Percentiles rank a stretch among this genome's conserved stretches.
Conservation (phyloP, 2,888 invertebrate genomes). For the Gandaritis pyraliata region DNA sequence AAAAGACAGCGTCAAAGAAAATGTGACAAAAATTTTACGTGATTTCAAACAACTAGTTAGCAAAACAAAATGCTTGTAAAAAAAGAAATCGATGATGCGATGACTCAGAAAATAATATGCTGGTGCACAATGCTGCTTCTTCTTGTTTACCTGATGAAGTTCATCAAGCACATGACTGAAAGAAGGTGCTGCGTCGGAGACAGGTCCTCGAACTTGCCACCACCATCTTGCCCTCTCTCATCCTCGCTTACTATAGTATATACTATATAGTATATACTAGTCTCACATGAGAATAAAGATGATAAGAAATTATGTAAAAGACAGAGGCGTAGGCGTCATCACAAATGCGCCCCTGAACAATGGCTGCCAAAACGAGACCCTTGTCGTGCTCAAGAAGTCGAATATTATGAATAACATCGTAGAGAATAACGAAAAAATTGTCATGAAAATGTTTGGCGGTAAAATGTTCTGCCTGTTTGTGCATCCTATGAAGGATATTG, state of each 20-base stretch:
- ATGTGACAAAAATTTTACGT: constrained; percentile 28
- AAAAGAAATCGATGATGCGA: constrained; percentile 50
- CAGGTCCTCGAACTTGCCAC: neutral
- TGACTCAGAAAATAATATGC: constrained; percentile 48
- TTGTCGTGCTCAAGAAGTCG: constrained; percentile 37
- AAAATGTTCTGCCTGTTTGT: constrained; percentile 7
- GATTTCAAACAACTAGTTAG: constrained; percentile 14
- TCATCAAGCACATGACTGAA: constrained; percentile 45
- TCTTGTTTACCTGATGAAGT: constrained; percentile 51
- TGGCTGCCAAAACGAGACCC: constrained; percentile 47
- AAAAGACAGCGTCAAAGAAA: constrained; percentile 4
- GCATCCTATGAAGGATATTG: constrained; percentile 12
- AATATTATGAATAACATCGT: constrained; percentile 42
- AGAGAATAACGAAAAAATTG: constrained; percentile 20
- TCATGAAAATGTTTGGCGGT: constrained; percentile 4
- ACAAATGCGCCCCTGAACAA: constrained; percentile 50
- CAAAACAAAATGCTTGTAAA: constrained; percentile 57
- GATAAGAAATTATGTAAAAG: constrained; percentile 43
- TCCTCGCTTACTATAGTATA: neutral
- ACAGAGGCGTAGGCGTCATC: constrained; percentile 49
- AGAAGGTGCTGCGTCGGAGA: constrained; percentile 19
- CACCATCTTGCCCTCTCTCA: neutral
- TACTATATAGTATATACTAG: too few species aligned
- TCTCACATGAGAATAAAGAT: constrained; percentile 30
- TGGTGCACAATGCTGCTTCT: constrained; percentile 51